Base-by-base conservation (phyloP, 2,113 vertebrate genomes). In the Rhinopomastus cyanomelas region DNA sequence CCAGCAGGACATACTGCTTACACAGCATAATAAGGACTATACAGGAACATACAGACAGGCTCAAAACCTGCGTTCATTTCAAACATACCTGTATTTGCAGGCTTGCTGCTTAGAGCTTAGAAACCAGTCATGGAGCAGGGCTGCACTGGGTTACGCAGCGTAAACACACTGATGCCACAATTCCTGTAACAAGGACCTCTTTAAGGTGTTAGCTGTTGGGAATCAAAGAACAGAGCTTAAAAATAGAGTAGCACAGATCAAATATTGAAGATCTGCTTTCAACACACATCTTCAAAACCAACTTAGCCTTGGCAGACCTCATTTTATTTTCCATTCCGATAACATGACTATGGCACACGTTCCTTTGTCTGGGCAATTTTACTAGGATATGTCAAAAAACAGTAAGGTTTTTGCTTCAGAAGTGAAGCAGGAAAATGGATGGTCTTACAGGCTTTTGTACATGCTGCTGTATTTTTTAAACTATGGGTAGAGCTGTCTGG, bases 1-100 rank as follows among this genome's bases (percentile, higher is more conserved):
- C 12, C 4, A 34, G 30, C 12, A 36, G 69, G 22, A 59, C 12
- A 39, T 0, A 1, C 32, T 51, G 44, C 37, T 73, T 72, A 68
- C 60, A 62, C 39, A 23, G 39, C 5, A 27, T 22, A 36, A 9
- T 18, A 23, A 37, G 30, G 16, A n/a, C 65, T 36, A 7, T 2
- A 48, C 46, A 52, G 39, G 55, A 82, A 46, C 20, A 64, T 2
- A 53, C 27, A 73, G 16, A 44, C 32, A 56, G 49, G 18, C 73
- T 85, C 75, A 72, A 65, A 81, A 90, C 37, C 71, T 60, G 60
- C 85, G 52, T 59, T 85, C 26, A 74, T 78, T 59, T 77, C 86
- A 94, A 85, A 72, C 81, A 75, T 36, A 42, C 23, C 67, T 94
- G 29, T 73, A 82, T 76, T 60, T 81, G 90, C 89, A 80, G 69